Percentiles rank a stretch among this genome's conserved stretches.
These are phyloP conservation scores for Blomia tropicalis DNA, from an alignment of 2,888 invertebrate genomes.

Conservation along the genomic window DNA sequence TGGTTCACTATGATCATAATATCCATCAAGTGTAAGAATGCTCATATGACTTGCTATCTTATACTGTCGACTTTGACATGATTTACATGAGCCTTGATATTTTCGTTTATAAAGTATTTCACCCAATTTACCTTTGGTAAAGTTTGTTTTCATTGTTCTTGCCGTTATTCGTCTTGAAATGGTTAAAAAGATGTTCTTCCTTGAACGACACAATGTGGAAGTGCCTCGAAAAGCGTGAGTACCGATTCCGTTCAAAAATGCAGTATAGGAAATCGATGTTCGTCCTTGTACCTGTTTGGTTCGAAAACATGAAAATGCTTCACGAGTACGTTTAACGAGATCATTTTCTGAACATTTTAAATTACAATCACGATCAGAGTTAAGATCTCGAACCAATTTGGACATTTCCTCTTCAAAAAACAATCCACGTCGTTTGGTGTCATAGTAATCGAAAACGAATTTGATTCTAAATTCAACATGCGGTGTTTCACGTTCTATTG, in stretches of 20 bases:
- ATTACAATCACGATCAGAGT: background rate
- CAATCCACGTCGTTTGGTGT: conserved; percentile 33
- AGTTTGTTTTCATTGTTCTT: background rate
- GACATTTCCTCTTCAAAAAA: background rate
- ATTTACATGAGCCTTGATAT: conserved; percentile 12
- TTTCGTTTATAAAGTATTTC: background rate
- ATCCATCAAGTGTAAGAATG: conserved; percentile 43
- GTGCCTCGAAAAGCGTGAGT: conserved; percentile 51
- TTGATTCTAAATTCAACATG: conserved; percentile 51
- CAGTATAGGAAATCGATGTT: too few species aligned
- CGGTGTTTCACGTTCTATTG: conserved; percentile 48
- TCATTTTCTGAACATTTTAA: background rate
- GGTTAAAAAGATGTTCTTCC: conserved; percentile 34
- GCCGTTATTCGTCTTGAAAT: conserved; percentile 9
- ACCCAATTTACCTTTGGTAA: background rate
- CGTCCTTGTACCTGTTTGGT: background rate
- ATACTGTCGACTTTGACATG: conserved; percentile 19
- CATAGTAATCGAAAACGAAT: conserved; percentile 49
- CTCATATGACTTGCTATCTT: conserved; percentile 44
- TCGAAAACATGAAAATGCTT: conserved; percentile 13
- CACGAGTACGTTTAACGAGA: background rate
- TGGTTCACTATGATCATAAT: too few species aligned
- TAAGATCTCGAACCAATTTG: background rate
- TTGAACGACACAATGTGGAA: conserved; percentile 47
- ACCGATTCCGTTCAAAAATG: conserved; percentile 40